Conservation (phyloP, 2,888 invertebrate species). For the Blastobasis lacticolella region DNA sequence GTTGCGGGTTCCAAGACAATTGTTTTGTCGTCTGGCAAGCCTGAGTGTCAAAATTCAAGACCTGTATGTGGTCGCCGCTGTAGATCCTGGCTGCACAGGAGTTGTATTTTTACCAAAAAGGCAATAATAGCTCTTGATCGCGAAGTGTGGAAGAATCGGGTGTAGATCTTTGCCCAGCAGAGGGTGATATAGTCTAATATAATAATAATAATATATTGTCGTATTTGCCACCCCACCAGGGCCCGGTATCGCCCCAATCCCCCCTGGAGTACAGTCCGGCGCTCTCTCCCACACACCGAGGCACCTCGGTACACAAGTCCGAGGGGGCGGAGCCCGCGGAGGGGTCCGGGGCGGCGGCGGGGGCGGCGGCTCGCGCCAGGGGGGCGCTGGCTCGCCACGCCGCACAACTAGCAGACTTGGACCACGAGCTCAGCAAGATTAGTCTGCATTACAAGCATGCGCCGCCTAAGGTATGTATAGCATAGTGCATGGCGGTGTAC, state of each 20-base stretch:
- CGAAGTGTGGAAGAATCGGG: no score
- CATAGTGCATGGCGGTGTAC: no score
- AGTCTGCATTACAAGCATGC: constrained; percentile 66
- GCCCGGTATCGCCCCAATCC: constrained; percentile 74
- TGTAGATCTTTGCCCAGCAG: no score
- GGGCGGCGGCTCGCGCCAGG: constrained; percentile 19
- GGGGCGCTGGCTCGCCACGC: constrained; percentile 46
- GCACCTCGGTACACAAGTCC: constrained; percentile 33
- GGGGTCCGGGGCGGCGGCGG: constrained; percentile 7
- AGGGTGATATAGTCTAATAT: no score
- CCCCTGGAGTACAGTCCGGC: constrained; percentile 69
- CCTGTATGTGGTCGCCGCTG: no score
- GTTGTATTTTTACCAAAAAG: no score
- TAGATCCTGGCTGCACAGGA: no score
- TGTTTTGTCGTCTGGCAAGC: no score
- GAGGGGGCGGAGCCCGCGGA: constrained; percentile 7
- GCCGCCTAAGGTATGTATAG: constrained; percentile 41
- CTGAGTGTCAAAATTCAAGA: no score
- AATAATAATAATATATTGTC: no score
- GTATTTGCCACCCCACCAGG: constrained; percentile 36
- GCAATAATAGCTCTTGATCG: no score
- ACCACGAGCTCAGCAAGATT: constrained; percentile 77
- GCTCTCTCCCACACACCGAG: constrained; percentile 58
- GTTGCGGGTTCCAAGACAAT: no score
- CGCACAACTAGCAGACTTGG: constrained; percentile 70